Conservation (phyloP, 30 jellyfish, hydroid and myxozoan species). For the Catostylus mosaicus region DNA sequence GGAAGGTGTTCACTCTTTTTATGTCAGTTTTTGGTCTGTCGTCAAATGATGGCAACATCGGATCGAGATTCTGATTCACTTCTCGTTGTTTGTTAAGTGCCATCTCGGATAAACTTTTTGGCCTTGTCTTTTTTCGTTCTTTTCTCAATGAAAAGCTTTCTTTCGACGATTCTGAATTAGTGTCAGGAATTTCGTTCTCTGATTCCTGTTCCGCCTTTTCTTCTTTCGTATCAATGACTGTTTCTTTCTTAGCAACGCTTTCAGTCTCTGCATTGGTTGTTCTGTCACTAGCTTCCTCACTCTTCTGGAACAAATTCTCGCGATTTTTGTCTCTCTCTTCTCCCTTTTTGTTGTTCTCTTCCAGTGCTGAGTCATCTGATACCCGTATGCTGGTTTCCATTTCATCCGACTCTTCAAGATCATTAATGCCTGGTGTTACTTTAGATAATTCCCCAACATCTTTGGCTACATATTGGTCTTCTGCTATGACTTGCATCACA, state of each 20-base stretch:
- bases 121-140: conserved; percentile 8
- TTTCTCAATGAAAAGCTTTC: conserved; percentile 12
- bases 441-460: background rate
- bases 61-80: background rate
- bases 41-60: background rate
- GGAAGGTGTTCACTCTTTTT: conserved; percentile 51
- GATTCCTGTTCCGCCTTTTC: background rate
- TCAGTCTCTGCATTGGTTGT: background rate
- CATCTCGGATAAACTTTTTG: conserved; percentile 8
- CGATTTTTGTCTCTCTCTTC: background rate
- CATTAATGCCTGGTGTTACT: background rate
- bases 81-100: background rate
- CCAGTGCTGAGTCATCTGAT: background rate
- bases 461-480: background rate
- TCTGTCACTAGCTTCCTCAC: background rate
- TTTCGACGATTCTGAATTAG: conserved; percentile 14
- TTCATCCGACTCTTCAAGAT: background rate
- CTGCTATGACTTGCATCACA: background rate
- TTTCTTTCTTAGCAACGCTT: background rate
- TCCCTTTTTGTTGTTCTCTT: background rate
- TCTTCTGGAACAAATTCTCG: background rate
- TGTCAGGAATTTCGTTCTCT: conserved; percentile 16
- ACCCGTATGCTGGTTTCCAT: background rate
- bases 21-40: conserved; percentile 1
- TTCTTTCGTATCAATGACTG: background rate